These are phyloP conservation scores for Parasteatoda tepidariorum DNA, from an alignment of 1,140 invertebrate species.

Conservation along the genomic window DNA sequence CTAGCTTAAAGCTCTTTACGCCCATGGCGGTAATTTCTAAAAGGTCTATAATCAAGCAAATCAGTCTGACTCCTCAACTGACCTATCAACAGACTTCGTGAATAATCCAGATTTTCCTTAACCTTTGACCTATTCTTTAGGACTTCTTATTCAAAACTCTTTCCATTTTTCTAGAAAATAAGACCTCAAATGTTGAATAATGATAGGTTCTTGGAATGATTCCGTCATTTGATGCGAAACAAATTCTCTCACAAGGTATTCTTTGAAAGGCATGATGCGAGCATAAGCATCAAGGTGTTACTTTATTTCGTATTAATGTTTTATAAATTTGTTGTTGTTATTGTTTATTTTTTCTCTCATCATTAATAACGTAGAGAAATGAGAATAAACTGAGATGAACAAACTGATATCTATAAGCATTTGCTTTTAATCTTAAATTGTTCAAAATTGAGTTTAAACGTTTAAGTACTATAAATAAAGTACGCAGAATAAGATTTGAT, in stretches of 20 bases:
- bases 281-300: too few relatives aligned
- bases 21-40: neutral
- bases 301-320: too few relatives aligned
- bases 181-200: conserved; percentile 8
- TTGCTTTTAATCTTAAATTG: too few relatives aligned
- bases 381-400: too few relatives aligned
- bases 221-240: neutral
- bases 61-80: neutral
- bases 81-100: neutral
- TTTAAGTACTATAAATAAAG: too few relatives aligned
- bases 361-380: too few relatives aligned
- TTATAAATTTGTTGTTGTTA: too few relatives aligned
- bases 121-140: conserved; percentile 6
- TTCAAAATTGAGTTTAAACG: too few relatives aligned
- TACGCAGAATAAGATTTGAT: too few relatives aligned
- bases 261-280: neutral
- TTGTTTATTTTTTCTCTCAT: too few relatives aligned
- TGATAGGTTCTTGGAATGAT: neutral
- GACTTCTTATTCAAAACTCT: conserved; percentile 10
- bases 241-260: neutral
- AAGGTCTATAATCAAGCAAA: neutral
- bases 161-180: neutral
- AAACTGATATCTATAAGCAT: too few relatives aligned
- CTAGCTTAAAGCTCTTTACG: neutral
- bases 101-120: conserved; percentile 30